Percentiles rank a stretch among this genome's conserved stretches.
phyloP scores from a whole-genome alignment of 2,113 vertebrate species.

The Genyomyrus donnyi region DNA sequence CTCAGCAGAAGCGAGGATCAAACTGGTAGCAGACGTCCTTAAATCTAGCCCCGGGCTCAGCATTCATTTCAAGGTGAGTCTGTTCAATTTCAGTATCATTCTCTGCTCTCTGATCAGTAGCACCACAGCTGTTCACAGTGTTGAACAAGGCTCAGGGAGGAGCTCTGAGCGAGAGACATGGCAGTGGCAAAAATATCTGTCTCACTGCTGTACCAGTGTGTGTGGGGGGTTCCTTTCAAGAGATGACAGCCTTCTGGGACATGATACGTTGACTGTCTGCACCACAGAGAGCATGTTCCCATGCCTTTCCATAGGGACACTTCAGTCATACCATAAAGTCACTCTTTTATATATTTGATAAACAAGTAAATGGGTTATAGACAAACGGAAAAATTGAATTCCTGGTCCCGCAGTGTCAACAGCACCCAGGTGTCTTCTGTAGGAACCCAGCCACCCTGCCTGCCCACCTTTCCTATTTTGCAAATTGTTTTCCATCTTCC shows the following conservation, averaged over 20 bases:
- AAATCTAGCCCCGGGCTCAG: constrained; percentile 12
- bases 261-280: background rate
- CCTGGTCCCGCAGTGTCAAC: background rate
- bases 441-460: background rate
- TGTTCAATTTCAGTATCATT: constrained; percentile 61
- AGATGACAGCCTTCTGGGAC: background rate
- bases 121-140: constrained; percentile 57
- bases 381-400: background rate
- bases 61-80: constrained; percentile 19
- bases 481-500: background rate
- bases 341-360: background rate
- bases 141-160: constrained; percentile 53
- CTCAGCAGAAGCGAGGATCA: background rate
- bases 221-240: constrained; percentile 11
- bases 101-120: constrained; percentile 54
- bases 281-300: background rate
- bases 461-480: background rate
- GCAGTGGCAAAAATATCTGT: constrained; percentile 23
- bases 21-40: background rate
- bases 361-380: background rate
- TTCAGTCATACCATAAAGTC: background rate
- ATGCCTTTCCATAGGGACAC: background rate
- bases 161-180: constrained; percentile 64
- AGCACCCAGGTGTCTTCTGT: background rate
- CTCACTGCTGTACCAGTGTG: background rate